Base-by-base conservation (phyloP, 1,140 invertebrate species). In the Vollenhovia emeryi region DNA sequence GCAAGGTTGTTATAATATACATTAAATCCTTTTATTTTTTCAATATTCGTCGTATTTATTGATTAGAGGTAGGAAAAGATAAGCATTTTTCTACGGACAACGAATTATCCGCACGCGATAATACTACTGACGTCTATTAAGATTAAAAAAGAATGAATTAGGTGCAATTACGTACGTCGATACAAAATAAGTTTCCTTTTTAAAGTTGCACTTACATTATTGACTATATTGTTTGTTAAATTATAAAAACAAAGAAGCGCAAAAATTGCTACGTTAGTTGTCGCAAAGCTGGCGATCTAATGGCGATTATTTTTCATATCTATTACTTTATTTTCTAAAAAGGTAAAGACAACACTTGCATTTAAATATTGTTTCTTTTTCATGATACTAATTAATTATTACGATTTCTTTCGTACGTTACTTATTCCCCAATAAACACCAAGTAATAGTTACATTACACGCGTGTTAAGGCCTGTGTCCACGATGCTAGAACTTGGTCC, bases 1-100 rank as follows among this genome's bases (percentile, higher is more conserved):
- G 3, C 18, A 45, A 48, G 13, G 4, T 5, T 64, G 33, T 64
- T 36, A 1, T 11, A 11, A 43, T 43, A 33, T 9, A 33, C 0
- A 30, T 21, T 21, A 30, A 43, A 60, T 62, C 4, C 3, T 43
- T 5, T 78, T 40, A 60, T n/a, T 36, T 48, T 24, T 24, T 50
- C 8, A 62, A 52, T n/a, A n/a, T n/a, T 76, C 2, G 27, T 8
- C 18, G 6, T 13, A 78, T 48, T 76, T 78, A 64, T 62, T 40
- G 27, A 64, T 64, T 48, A 45, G 18, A 68, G 3, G n/a, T 36
- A 8, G 27, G 8, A 5, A 21, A 24, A 8, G 3, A 4, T 33
- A 60, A 1, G 18, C 40, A 11, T 55, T 73, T 45, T 36, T 18
- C 15, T 36, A 69, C 9, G 5, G 5, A 15, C 30, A 30, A 8